These are phyloP conservation scores for Luscinia megarhynchos DNA, from an alignment of 2,797 vertebrate species.

Conservation along the genomic window DNA sequence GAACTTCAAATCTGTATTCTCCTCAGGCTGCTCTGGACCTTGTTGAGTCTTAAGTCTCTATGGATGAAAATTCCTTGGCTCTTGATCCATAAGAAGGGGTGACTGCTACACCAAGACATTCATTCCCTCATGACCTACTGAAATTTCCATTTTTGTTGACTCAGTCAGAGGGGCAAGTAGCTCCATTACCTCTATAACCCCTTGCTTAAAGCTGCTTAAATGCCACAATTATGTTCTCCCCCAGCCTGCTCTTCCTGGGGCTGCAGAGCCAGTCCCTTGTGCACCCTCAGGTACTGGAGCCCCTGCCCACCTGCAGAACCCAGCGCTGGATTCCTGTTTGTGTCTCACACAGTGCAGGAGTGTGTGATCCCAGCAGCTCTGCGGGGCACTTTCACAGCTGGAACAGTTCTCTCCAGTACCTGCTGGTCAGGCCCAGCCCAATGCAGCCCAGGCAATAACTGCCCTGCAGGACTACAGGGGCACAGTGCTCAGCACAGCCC, in stretches of 20 bases:
- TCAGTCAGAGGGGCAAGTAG: neutral
- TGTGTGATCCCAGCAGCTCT: neutral
- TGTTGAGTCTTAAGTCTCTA: neutral
- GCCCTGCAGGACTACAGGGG: neutral
- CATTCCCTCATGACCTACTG: neutral
- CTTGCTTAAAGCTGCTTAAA: neutral
- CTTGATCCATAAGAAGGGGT: neutral
- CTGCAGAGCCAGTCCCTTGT: neutral
- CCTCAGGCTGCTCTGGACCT: neutral
- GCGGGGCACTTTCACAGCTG: neutral
- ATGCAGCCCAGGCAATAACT: rapidly evolving
- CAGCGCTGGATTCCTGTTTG: neutral
- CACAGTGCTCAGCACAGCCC: neutral
- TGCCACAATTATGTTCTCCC: neutral
- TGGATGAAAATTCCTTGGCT: rapidly evolving
- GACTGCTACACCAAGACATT: neutral
- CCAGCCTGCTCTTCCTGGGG: neutral
- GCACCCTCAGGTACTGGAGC: neutral
- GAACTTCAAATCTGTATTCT: neutral
- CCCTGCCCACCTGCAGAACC: rapidly evolving
- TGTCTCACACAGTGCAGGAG: rapidly evolving
- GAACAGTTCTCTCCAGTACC: neutral
- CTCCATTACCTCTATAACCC: neutral
- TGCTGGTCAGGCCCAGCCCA: neutral
- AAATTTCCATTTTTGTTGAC: neutral